Evolutionary conservation across 2,797 vertebrate species (phyloP), one percentile per base, ranked within the genome.

Genomic region (Chaetophractus vellerosus): DNA sequence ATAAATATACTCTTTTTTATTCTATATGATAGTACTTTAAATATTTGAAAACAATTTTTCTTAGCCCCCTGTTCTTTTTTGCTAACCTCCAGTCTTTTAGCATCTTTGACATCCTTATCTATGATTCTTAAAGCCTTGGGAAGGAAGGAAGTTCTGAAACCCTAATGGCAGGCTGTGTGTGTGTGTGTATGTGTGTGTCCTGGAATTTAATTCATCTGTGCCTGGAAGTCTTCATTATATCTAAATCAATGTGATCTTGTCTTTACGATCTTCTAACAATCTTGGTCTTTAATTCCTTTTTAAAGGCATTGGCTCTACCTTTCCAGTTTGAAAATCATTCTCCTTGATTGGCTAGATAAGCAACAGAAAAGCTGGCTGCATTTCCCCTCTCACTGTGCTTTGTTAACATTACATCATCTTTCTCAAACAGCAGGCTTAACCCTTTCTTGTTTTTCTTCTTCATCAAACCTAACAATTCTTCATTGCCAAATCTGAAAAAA

Each of bases 371-470:
- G 86, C 84, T 50, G 83, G 63, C 26, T 48, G 45, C 75, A 68
- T 87, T 84, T 89, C 8, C 41, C 45, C 50, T 82, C 61, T 64
- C 68, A 23, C 50, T 87, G 85, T 95, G 83, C n/a, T 96, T 86
- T 93, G 87, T 88, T 82, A 78, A 71, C 71, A 96, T 94, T 94
- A 88, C 96, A 93, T 94, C 94, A 96, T 92, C 94, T 66, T 84
- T 91, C 78, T 83, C 76, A 90, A 90, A 41, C 72, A 80, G 59
- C 59, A 75, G 59, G 50, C 83, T 79, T 55, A 69, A 82, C 83
- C 45, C 64, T 79, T 74, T 66, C 71, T 93, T 93, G 26, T 76
- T 93, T 75, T 94, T 76, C 33, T 95, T 84, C 68, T 95, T 57
- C 41, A 63, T 97, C 61, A 55, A 91, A 85, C 78, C 86, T 92